phyloP scores from a whole-genome alignment of 1,140 invertebrate species.

The Araneus ventricosus region DNA sequence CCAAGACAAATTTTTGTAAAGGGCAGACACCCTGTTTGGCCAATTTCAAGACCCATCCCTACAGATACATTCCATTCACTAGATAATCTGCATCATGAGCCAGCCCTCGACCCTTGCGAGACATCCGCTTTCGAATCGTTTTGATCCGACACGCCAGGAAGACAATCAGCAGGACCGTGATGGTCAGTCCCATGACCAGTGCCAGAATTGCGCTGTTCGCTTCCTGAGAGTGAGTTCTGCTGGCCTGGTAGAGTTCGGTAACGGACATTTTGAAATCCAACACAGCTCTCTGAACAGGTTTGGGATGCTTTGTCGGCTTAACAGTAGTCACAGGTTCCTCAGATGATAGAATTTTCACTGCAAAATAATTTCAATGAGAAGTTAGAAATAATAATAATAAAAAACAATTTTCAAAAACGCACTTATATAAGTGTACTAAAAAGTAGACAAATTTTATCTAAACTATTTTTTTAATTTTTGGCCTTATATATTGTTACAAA shows the following conservation, averaged over 20 bases:
- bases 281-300: conserved; percentile 47
- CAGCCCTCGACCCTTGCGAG: conserved; percentile 90
- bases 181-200: conserved; percentile 87
- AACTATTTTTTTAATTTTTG: no score
- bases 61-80: conserved; percentile 96
- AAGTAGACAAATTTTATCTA: background rate
- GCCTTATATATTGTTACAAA: no score
- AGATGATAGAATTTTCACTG: background rate
- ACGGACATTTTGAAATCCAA: conserved; percentile 72
- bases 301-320: conserved; percentile 24
- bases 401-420: no score
- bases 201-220: conserved; percentile 89
- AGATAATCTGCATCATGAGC: conserved; percentile 97
- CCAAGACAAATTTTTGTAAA: no score
- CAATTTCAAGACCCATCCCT: background rate
- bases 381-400: no score
- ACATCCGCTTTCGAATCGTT: conserved; percentile 86
- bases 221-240: conserved; percentile 76
- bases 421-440: background rate
- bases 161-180: conserved; percentile 87
- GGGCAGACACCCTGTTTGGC: background rate
- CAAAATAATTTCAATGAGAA: no score
- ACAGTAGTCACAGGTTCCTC: background rate
- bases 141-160: conserved; percentile 90
- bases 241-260: conserved; percentile 73